Evolutionary conservation across 2,113 vertebrate genomes (phyloP), one percentile per base, ranked within the genome.

Genomic region (Delphinus delphis): DNA sequence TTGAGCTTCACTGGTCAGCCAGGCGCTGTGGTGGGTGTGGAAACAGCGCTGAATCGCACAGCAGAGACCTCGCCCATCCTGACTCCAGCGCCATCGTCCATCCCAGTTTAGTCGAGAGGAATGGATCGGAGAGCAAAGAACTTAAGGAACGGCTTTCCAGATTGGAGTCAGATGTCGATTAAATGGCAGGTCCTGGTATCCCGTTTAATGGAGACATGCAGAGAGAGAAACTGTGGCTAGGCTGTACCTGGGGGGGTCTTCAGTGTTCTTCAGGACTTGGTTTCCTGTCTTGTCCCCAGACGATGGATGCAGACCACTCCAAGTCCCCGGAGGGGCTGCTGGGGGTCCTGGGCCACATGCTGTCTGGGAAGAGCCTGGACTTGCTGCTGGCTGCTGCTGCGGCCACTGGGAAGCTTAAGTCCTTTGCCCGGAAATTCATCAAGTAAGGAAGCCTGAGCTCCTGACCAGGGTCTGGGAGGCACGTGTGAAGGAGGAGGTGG

Each of bases 301-400:
- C 99, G 0, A 99, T 99, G 98, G 99, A 99, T 97, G 99, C 99
- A 0, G 99, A 99, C 97, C 99, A 99, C 63, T 99, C 99, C 65
- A 99, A 99, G 98, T 99, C 99, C 50, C 99, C 99, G 0, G 99
- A 99, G 97, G 99, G 99, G 1, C 98, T 99, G 60, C 98, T 99
- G 55, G 99, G 99, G 8, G 99, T 99, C 94, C 98, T 99, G 94
- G 99, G 99, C 38, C 99, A 99, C 98, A 99, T 99, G 99, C 98
- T 99, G 70, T 99, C 99, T 0, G 99, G 99, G 87, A 99, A 99
- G 98, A 99, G 99, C 96, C 98, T 99, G 96, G 99, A 99, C 88
- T 98, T 99, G 92, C 98, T 99, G 70, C 98, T 99, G 97, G 99
- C 99, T 4, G 99, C 99, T 0, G 99, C 99, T 0, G 99, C 99